Base-by-base conservation (phyloP, 2,797 vertebrate genomes). In the Onychomys torridus region DNA sequence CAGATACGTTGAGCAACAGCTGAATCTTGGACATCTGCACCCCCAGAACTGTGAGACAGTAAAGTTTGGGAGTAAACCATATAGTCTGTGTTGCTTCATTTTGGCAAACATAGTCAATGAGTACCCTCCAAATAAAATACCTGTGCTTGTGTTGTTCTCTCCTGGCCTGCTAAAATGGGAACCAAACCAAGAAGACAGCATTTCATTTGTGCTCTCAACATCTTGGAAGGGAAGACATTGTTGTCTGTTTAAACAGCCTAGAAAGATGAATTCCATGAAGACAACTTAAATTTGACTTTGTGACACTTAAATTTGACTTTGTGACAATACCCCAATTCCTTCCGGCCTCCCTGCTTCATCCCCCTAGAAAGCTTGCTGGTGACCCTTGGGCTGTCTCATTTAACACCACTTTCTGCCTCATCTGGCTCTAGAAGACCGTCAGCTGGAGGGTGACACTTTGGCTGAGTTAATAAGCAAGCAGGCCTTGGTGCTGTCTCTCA, bases 291-390 rank as follows among this genome's bases (percentile, higher is more conserved):
- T 55, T 32, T 0, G 19, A 37, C 29, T 87, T 78, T 75, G 23
- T 43, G 43, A 25, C 46, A 55, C 12, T 29, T 29, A 11, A 12
- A 5, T 55, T 32, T 0, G 19, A 37, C 29, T 87, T 78, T 75
- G 23, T 43, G 43, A 25, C 46, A 55, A 34, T 9, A 23, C 2
- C 43, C 25, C 6, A 0, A n/a, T 1, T 73, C 52, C 25, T 73
- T 40, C 49, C 12, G 10, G 52, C 52, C 25, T 32, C 13, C 25
- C 23, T 23, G 0, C 49, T 3, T 7, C 0, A 4, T 0, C 21
- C 10, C 37, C 1, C 25, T 2, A 3, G 8, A 55, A 55, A 8
- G 61, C 25, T 71, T 69, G 55, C 1, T 6, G 52, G 29, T 9
- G 11, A 65, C 8, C 32, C 46, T 23, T 14, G 2, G 49, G 9